Base-by-base conservation (phyloP, 2,797 vertebrate genomes). In the Calcarius lapponicus region DNA sequence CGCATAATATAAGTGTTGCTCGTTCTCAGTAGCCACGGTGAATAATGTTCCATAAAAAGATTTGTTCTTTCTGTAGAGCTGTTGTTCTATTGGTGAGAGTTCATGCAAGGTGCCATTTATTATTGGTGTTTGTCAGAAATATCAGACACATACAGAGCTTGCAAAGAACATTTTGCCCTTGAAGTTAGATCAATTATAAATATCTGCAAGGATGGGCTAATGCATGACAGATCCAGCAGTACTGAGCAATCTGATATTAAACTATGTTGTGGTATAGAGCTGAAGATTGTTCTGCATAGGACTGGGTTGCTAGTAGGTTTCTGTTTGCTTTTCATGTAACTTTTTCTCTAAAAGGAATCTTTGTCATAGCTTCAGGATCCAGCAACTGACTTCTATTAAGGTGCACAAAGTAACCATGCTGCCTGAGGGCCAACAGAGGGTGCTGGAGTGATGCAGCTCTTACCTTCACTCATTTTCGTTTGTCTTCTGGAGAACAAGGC, bases 401-500 rank as follows among this genome's bases (percentile, higher is more conserved):
- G 15, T 48, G 45, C n/a, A 31, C 29, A 28, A 45, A 62, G 67
- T 48, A 50, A 50, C 40, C 8, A 0, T 88, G 51, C 80, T 88
- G 80, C 50, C 36, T 29, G 38, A 13, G 25, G 47, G 67, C 95
- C 98, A 92, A 93, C 75, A 98, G 98, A 95, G 97, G 97, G 97
- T 81, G 93, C 95, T 90, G 79, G 65, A 97, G 95, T 34, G 61
- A 93, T 67, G 61, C 80, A 81, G 61, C 66, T 87, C 75, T 48
- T 65, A 15, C 9, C 20, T 56, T 72, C 43, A 8, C 36, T 64
- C 8, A 5, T 6, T 51, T 28, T 45, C 22, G 20, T 66, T 66
- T 34, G 15, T 72, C n/a, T 90, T 56, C 43, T 64, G 47, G 40
- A 85, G 36, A 84, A 32, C 29, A 80, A 24, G 14, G 32, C 51